Evolutionary conservation across 2,113 vertebrate genomes (phyloP).

Genomic region (Petaurus breviceps): DNA sequence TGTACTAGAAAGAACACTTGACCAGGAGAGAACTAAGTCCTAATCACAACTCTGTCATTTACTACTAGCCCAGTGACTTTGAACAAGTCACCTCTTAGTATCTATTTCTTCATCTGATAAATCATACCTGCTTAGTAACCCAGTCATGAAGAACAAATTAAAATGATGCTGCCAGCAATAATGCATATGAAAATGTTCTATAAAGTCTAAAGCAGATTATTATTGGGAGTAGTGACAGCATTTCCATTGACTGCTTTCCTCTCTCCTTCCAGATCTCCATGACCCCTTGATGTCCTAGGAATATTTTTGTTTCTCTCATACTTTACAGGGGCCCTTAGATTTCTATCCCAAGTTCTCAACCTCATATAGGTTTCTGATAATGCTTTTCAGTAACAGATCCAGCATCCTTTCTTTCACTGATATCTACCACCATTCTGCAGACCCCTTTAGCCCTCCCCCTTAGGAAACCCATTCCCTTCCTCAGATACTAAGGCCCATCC

Average conservation of each 20-base stretch:
- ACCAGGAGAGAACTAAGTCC: neutral
- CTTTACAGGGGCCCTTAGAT: neutral
- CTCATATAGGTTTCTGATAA: fast-evolving
- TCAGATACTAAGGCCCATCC: neutral
- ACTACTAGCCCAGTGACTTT: neutral
- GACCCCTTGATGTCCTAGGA: neutral
- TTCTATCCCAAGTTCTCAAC: neutral
- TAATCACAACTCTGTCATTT: neutral
- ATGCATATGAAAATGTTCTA: neutral
- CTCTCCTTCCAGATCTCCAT: neutral
- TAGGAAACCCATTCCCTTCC: neutral
- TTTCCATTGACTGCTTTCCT: neutral
- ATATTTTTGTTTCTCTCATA: neutral
- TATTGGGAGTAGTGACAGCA: neutral
- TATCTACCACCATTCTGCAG: no score
- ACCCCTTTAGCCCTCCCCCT: neutral
- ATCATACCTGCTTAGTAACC: neutral
- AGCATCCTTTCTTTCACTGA: neutral
- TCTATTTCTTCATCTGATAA: neutral
- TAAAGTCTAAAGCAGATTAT: neutral
- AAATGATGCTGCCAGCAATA: neutral
- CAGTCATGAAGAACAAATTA: neutral
- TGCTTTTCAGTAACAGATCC: no score
- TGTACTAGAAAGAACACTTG: neutral
- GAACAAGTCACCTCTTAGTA: neutral